Evolutionary conservation across 2,797 vertebrate genomes (phyloP).

Genomic region (Tragopan temminckii): DNA sequence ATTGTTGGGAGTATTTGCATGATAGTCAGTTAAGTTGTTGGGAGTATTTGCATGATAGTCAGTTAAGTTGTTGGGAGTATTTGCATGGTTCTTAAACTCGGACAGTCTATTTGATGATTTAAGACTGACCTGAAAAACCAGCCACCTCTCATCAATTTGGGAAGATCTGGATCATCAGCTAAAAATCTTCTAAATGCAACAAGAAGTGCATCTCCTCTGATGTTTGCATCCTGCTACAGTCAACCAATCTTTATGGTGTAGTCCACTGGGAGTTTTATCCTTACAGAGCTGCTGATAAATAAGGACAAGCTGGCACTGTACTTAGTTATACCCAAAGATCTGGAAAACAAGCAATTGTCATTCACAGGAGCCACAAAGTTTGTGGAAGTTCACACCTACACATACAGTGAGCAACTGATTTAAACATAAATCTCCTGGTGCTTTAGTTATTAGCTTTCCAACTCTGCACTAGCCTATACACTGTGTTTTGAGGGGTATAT

Average conservation of each 20-base stretch:
- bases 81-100: neutral
- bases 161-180: neutral
- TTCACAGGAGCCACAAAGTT: neutral
- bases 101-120: neutral
- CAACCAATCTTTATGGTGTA: neutral
- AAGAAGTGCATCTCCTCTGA: neutral
- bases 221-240: neutral
- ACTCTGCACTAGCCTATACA: slow-evolving; percentile 6
- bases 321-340: neutral
- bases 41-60: neutral
- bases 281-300: neutral
- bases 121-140: neutral
- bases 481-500: neutral
- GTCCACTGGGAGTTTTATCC: neutral
- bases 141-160: neutral
- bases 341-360: neutral
- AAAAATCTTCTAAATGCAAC: neutral
- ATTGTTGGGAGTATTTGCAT: neutral
- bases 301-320: neutral
- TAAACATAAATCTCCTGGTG: neutral
- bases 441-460: slow-evolving; percentile 25
- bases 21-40: no score
- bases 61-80: neutral
- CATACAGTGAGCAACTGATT: neutral
- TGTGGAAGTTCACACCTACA: slow-evolving; percentile 10